Conservation (phyloP, 2,113 vertebrate species). For the Pelmatolapia mariae region DNA sequence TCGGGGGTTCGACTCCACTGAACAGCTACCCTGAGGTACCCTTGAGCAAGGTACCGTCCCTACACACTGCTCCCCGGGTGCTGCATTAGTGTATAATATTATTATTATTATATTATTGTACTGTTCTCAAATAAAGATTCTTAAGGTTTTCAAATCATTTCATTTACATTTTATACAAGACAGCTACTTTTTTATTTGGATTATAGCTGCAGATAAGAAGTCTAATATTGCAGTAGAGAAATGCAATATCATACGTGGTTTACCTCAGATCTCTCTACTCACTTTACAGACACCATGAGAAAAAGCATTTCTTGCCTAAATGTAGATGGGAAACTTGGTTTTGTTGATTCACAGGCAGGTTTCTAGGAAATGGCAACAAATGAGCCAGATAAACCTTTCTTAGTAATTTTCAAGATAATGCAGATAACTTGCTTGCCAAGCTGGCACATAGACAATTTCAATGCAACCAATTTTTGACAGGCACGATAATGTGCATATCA, state of each 20-base stretch:
- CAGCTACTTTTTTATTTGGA: neutral
- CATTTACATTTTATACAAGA: neutral
- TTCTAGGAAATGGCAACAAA: neutral
- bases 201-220: neutral
- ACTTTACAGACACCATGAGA: neutral
- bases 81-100: neutral
- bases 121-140: neutral
- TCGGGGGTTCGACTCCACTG: neutral
- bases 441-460: neutral
- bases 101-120: neutral
- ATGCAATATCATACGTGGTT: neutral
- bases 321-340: neutral
- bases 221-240: neutral
- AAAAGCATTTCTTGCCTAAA: neutral
- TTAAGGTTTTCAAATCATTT: neutral
- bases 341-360: neutral
- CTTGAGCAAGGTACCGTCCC: too few species aligned
- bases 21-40: too few species aligned
- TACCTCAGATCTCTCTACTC: neutral
- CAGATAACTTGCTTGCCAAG: neutral
- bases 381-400: neutral
- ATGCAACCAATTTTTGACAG: neutral
- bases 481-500: neutral
- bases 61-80: too few species aligned
- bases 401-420: neutral